Evolutionary conservation across 2,888 invertebrate species (phyloP).

Genomic region (Pegoplata infirma): DNA sequence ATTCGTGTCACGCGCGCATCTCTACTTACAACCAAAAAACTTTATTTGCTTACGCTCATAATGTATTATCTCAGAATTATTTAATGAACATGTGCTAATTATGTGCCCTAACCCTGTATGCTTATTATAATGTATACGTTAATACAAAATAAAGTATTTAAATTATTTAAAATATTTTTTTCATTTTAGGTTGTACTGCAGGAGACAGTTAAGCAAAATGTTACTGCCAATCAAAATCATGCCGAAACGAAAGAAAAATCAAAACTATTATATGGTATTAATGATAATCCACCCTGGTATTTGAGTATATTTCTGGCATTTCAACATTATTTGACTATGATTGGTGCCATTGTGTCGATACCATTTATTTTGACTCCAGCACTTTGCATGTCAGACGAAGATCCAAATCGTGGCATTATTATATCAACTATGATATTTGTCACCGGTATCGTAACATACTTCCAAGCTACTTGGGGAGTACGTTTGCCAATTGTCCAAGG

Average conservation of each 20-base stretch:
- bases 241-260: constrained; percentile 67
- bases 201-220: constrained; percentile 24
- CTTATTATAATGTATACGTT: no score
- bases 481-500: constrained; percentile 87
- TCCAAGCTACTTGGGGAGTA: constrained; percentile 87
- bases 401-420: constrained; percentile 86
- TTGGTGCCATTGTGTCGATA: constrained; percentile 89
- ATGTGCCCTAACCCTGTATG: no score
- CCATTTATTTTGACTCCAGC: constrained; percentile 90
- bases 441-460: constrained; percentile 86
- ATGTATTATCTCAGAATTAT: no score
- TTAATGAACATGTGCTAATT: no score
- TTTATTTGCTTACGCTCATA: no score
- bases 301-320: constrained; percentile 89
- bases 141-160: no score
- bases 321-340: constrained; percentile 92
- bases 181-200: constrained; percentile 30
- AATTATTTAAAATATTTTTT: background rate
- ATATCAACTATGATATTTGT: constrained; percentile 91
- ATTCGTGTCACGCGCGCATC: no score
- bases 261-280: constrained; percentile 83
- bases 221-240: constrained; percentile 8
- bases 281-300: constrained; percentile 91
- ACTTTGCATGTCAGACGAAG: constrained; percentile 87
- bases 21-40: no score